Evolutionary conservation across 1,140 invertebrate genomes (phyloP).

Genomic region (Drosophila rhopaloa): DNA sequence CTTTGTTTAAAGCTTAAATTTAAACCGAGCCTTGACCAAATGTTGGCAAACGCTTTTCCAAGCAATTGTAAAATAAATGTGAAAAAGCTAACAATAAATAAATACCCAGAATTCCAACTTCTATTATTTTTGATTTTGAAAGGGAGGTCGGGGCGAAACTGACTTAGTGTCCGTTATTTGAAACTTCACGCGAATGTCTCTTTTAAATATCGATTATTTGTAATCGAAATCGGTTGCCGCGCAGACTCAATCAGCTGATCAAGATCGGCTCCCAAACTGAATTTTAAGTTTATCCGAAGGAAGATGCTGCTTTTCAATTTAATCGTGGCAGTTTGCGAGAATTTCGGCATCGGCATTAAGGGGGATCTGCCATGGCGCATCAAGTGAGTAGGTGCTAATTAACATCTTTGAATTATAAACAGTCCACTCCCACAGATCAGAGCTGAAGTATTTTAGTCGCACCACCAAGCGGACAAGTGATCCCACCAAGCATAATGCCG

Average conservation of each 20-base stretch:
- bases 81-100: background rate
- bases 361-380: slow-evolving; percentile 93
- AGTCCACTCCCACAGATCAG: slow-evolving; percentile 87
- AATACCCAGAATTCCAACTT: background rate
- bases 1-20: background rate
- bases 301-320: slow-evolving; percentile 88
- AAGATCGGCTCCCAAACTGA: no score
- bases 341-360: slow-evolving; percentile 92
- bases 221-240: background rate
- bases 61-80: no score
- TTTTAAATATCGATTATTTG: background rate
- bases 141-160: no score
- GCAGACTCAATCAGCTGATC: slow-evolving; percentile 7
- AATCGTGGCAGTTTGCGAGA: slow-evolving; percentile 94
- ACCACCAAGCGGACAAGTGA: slow-evolving; percentile 90
- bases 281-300: background rate
- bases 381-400: slow-evolving; percentile 87
- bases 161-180: no score
- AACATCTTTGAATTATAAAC: background rate
- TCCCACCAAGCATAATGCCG: slow-evolving; percentile 90
- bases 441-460: slow-evolving; percentile 94
- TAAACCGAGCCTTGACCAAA: background rate
- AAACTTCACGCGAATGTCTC: no score
- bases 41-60: no score
- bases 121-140: no score